Evolutionary conservation across 2,797 vertebrate species (phyloP), one percentile per base, ranked within the genome.

Genomic region (Fratercula arctica): DNA sequence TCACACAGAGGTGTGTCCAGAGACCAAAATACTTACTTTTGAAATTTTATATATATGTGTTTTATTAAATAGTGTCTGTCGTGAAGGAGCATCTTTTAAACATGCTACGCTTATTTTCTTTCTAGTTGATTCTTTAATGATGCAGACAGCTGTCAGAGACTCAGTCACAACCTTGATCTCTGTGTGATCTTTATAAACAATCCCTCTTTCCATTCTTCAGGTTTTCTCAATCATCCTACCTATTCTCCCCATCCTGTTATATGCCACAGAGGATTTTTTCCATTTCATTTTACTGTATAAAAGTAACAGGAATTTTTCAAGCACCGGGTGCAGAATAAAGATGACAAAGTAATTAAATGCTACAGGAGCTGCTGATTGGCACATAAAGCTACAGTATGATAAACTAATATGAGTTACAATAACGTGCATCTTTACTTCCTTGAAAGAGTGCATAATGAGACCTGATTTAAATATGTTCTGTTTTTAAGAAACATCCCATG

Each of bases 281-380:
- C 9, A 21, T 93, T 96, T 90, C 45, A 85, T 82, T 91, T 95
- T 89, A 76, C 56, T 93, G 46, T 77, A 89, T 95, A 56, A 96
- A 95, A 94, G 93, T 91, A 95, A 78, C 12, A 66, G 64, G 26
- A 50, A 23, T 85, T 97, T 96, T 85, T 91, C 89, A 95, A 94
- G 81, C 95, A 97, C 85, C 1, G 89, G 77, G 10, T 94, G 64
- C 85, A 91, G 69, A 92, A 88, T 96, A 95, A 82, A 93, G 61
- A 95, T 97, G 96, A 89, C 89, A 94, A 90, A 91, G 82, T 96
- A 97, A 98, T 97, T 97, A 96, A 96, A 86, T 63, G 77, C 50
- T 90, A 70, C 57, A 70, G 76, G 88, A 94, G 81, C 48, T 97
- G 91, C 95, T 92, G 94, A 82, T 96, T 97, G 96, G 95, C 96